Base-by-base conservation (phyloP, 2,888 invertebrate species). In the Acheta domesticus region DNA sequence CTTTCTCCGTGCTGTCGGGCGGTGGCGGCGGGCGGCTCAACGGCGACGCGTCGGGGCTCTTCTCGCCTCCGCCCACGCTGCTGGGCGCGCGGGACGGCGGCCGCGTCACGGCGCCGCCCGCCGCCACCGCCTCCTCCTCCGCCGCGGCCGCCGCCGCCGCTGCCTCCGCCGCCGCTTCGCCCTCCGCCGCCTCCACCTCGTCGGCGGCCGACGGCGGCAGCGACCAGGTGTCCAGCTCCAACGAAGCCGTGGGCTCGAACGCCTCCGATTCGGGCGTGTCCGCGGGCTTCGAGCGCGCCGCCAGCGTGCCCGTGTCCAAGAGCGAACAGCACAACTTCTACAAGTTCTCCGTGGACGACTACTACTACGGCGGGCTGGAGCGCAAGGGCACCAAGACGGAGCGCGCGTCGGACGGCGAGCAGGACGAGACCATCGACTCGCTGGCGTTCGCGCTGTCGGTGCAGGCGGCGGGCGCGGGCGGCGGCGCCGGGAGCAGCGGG, bases 341-440 rank as follows among this genome's bases (percentile, higher is more conserved):
- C 80, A 83, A 83, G 79, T 83, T 82, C 79, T 82, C 83, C 2
- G 79, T 83, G 76, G 83, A 83, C 74, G 83, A 83, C 62, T 83
- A 83, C 62, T 83, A 82, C 76, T 83, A 80, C 79, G 79, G 75
- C 49, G 79, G 82, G 73, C 82, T 77, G 81, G 87, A 84, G 85
- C 88, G 84, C 84, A 87, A 84, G 83, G 84, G 83, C 19, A 87
- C 88, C 20, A 81, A 79, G 77, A 85, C 86, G 1, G 86, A 86
- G 81, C 84, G 19, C 86, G 86, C 50, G 77, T 85, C 85, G 3
- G 91, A 91, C 81, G 89, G 87, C 36, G 91, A 93, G 83, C 92
- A 92, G 86, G 93, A 93, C 85, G 92, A 92, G 85, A 93, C 93
- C 1, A 91, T 93, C 12, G 93, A 94, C 85, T 93, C 93, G 0